Base-by-base conservation (phyloP, 2,797 vertebrate genomes). In the Enteromius viviparus region DNA sequence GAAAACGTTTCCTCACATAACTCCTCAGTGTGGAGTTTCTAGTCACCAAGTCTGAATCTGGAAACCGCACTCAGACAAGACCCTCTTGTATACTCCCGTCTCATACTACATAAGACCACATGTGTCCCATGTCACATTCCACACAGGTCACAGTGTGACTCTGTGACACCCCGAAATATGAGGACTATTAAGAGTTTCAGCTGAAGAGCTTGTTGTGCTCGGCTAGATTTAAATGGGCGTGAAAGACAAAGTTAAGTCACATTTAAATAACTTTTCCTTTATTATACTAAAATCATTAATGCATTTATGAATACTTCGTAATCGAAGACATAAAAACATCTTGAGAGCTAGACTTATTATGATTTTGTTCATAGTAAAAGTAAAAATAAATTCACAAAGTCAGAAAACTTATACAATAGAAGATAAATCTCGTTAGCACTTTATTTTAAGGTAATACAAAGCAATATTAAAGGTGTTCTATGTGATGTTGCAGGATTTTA, bases 101-200 rank as follows among this genome's bases (percentile, higher is more conserved):
- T 82, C 71, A n/a, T 62, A 51, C 80, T 78, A 62, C 65, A 77
- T 45, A 69, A 85, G 62, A 84, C 76, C 82, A 87, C 80, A 85
- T 70, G 87, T 85, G 85, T 91, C 89, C 85, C 72, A 82, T 91
- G 89, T 88, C 89, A 94, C 93, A 95, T 95, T 91, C 93, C 93
- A 82, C 76, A 83, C 90, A 93, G 93, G 94, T 94, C 94, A 94
- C 89, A 88, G 92, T 90, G 60, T 68, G 74, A 58, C 32, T 70
- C 29, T 37, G 74, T 45, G 85, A 78, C 85, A 72, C 84, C 78
- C 78, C 81, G 78, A 85, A 69, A 80, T 29, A 75, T 71, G 74
- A 87, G 78, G 78, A 89, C 88, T 84, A 81, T 84, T 83, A 70
- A 81, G 76, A 85, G 79, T 65, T 78, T 47, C 49, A 66, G 71